Evolutionary conservation across 2,113 vertebrate species (phyloP).

Genomic region (Motacilla tschutschensis): DNA sequence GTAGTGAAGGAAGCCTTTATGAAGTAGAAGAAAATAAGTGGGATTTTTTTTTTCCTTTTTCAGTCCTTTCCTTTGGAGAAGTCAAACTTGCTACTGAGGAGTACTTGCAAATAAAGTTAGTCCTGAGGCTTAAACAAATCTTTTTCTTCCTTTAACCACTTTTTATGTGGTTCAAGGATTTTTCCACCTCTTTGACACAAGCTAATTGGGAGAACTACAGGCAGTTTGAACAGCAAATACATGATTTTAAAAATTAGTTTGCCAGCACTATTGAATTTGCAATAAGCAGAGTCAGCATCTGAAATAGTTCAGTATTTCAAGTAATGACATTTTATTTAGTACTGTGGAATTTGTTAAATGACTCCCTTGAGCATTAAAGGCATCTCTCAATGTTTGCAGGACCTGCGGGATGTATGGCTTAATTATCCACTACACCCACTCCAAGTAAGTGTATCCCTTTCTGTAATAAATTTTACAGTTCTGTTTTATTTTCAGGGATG

Average conservation of each 20-base stretch:
- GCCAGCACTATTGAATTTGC: constrained; percentile 75
- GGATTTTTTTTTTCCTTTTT: neutral
- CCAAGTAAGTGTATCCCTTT: constrained; percentile 84
- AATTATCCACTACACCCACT: constrained; percentile 96
- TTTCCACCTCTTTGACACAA: constrained; percentile 56
- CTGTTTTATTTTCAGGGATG: constrained; percentile 10
- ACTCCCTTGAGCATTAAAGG: constrained; percentile 73
- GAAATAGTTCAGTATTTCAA: constrained; percentile 76
- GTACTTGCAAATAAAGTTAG: constrained; percentile 36
- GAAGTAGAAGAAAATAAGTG: neutral
- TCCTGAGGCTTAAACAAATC: constrained; percentile 52
- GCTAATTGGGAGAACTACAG: constrained; percentile 69
- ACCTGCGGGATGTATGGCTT: constrained; percentile 96
- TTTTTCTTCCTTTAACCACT: constrained; percentile 51
- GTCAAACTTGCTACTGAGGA: constrained; percentile 3
- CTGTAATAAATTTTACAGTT: constrained; percentile 8
- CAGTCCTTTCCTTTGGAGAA: constrained; percentile 13
- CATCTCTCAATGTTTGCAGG: constrained; percentile 79
- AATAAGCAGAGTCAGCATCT: constrained; percentile 75
- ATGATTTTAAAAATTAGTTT: constrained; percentile 74
- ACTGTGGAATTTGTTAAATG: constrained; percentile 73
- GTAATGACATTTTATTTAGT: constrained; percentile 79
- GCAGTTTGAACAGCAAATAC: constrained; percentile 67
- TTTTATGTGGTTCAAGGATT: constrained; percentile 40
- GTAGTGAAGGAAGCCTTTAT: neutral